These are phyloP conservation scores for Dinomys branickii DNA, from an alignment of 2,113 vertebrate species.

Conservation along the genomic window DNA sequence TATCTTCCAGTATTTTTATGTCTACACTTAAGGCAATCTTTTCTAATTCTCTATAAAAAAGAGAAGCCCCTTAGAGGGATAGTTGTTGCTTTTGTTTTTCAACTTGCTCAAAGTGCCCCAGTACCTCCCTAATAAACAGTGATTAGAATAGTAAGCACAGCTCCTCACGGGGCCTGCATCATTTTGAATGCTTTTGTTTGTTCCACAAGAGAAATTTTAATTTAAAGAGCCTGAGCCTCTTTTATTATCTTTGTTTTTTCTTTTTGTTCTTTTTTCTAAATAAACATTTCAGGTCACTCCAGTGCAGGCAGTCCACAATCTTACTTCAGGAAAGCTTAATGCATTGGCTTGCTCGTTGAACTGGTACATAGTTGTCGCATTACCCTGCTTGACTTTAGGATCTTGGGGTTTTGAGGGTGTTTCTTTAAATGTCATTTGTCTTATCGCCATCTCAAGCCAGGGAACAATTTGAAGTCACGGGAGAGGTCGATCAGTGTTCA, in stretches of 20 bases:
- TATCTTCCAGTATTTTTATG: too few species aligned
- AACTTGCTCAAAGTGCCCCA: background rate
- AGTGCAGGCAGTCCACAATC: too few species aligned
- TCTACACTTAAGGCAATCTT: background rate
- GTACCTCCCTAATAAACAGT: background rate
- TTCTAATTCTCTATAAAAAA: background rate
- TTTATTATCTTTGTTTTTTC: too few species aligned
- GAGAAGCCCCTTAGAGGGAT: rapidly evolving
- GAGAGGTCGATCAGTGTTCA: background rate
- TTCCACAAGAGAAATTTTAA: background rate
- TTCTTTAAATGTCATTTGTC: background rate
- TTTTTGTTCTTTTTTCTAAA: background rate
- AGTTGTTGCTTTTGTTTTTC: background rate
- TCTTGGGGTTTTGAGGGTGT: background rate
- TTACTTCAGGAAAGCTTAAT: background rate
- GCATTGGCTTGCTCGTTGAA: background rate
- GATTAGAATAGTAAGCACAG: background rate
- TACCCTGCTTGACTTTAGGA: background rate
- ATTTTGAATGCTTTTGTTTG: background rate
- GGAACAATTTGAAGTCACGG: background rate
- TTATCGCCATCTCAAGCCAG: background rate
- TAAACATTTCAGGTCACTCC: background rate
- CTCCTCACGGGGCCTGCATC: background rate
- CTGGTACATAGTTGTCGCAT: background rate
- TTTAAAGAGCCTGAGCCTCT: background rate